Evolutionary conservation across 2,888 invertebrate species (phyloP).

Genomic region (Tineola bisselliella): DNA sequence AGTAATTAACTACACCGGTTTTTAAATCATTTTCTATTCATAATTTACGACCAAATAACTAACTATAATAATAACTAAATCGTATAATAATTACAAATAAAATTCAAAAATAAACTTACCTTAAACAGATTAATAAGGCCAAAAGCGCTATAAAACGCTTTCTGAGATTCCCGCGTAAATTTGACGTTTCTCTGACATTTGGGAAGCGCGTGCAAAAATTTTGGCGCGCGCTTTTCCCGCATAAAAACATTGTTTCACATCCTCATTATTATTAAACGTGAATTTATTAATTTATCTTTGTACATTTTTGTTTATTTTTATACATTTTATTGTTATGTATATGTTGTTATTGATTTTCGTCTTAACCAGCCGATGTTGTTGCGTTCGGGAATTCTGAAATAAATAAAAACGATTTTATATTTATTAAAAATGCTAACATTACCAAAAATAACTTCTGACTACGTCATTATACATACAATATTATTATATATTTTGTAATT

Average conservation of each 20-base stretch:
- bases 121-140: conserved; percentile 34
- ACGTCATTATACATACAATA: neutral
- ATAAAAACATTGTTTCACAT: conserved; percentile 58
- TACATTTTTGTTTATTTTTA: neutral
- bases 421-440: neutral
- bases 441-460: neutral
- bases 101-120: conserved; percentile 27
- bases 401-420: neutral
- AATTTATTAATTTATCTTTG: conserved; percentile 20
- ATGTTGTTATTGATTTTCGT: neutral
- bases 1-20: too few relatives aligned
- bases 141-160: conserved; percentile 21
- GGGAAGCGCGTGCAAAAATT: conserved; percentile 31
- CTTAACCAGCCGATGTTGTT: neutral
- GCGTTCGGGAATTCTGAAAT: neutral
- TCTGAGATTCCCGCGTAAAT: conserved; percentile 16
- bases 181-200: conserved; percentile 19
- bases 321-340: neutral
- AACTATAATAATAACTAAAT: too few relatives aligned
- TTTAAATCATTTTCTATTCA: too few relatives aligned
- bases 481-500: neutral
- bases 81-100: too few relatives aligned
- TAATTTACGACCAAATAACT: too few relatives aligned
- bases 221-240: conserved; percentile 43
- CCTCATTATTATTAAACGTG: conserved; percentile 32